These are phyloP conservation scores for Myrmecobius fasciatus DNA, from an alignment of 2,113 vertebrate genomes.

Conservation along the genomic window DNA sequence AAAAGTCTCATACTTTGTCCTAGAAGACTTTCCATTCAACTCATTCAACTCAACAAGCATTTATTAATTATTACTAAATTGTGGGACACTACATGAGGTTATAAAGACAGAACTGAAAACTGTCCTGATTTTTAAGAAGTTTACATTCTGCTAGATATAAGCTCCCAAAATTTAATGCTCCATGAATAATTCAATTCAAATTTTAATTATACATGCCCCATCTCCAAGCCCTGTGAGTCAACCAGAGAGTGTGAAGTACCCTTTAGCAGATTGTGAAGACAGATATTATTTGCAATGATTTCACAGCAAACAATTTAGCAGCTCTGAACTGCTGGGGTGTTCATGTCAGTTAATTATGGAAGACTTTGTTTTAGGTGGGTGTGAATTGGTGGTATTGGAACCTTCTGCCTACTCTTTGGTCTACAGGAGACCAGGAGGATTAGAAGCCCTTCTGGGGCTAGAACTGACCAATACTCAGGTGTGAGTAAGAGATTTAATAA, in stretches of 20 bases:
- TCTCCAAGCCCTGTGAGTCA: neutral
- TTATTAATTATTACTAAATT: neutral
- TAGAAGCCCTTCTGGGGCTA: neutral
- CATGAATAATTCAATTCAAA: neutral
- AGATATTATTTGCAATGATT: neutral
- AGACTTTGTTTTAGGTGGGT: neutral
- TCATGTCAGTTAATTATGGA: neutral
- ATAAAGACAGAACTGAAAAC: conserved; percentile 2
- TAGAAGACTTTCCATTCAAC: neutral
- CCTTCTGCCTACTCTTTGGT: neutral
- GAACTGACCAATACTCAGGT: neutral
- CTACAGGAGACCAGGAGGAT: neutral
- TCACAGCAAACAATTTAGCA: neutral
- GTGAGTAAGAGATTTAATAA: neutral
- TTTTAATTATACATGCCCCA: neutral
- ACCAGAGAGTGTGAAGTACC: neutral
- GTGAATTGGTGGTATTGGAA: neutral
- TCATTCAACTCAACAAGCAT: neutral
- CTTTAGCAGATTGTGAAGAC: neutral
- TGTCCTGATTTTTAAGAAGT: neutral
- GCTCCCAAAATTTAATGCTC: neutral
- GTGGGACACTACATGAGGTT: neutral
- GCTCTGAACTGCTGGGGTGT: neutral
- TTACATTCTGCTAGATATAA: neutral
- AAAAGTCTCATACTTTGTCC: neutral